A percentile compares a stretch with the other conserved stretches of the same genome.
Evolutionary conservation across 2,888 invertebrate genomes (phyloP).

Genomic region (Eilema depressum): DNA sequence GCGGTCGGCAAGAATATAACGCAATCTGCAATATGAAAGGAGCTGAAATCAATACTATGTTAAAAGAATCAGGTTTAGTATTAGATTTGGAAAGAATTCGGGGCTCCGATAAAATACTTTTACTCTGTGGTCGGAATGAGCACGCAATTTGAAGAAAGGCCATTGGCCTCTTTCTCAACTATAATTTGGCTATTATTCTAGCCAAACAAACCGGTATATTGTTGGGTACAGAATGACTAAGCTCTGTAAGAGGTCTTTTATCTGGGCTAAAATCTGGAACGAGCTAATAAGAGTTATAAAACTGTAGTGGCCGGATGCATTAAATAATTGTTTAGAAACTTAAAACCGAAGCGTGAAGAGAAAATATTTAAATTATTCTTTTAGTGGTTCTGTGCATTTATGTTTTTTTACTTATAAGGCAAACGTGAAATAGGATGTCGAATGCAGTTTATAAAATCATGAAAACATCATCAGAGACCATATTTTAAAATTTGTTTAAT

Average conservation of each 20-base stretch:
- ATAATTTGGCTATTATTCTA: neutral
- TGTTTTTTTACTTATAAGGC: neutral
- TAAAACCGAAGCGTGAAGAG: constrained; percentile 17
- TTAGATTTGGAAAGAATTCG: neutral
- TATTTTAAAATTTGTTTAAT: too few species aligned
- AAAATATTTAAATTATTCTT: constrained; percentile 15
- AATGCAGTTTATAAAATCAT: constrained; percentile 1
- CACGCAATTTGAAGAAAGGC: constrained; percentile 7
- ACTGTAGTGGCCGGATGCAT: constrained; percentile 12
- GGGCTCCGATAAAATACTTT: constrained; percentile 7
- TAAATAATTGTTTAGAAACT: constrained; percentile 27
- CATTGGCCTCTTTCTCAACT: neutral
- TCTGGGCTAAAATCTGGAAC: constrained; percentile 22
- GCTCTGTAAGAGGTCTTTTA: constrained; percentile 11
- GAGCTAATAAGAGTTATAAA: constrained; percentile 21
- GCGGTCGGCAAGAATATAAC: neutral
- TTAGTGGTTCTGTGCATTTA: neutral
- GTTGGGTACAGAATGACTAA: constrained; percentile 6
- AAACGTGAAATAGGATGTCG: neutral
- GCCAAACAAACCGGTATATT: neutral
- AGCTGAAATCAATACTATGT: constrained; percentile 13
- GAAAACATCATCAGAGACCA: too few species aligned
- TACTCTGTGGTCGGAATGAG: neutral
- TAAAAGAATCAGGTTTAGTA: neutral
- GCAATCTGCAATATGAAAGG: constrained; percentile 7